Conservation (phyloP, 2,888 invertebrate species). For the Caprella mutica region DNA sequence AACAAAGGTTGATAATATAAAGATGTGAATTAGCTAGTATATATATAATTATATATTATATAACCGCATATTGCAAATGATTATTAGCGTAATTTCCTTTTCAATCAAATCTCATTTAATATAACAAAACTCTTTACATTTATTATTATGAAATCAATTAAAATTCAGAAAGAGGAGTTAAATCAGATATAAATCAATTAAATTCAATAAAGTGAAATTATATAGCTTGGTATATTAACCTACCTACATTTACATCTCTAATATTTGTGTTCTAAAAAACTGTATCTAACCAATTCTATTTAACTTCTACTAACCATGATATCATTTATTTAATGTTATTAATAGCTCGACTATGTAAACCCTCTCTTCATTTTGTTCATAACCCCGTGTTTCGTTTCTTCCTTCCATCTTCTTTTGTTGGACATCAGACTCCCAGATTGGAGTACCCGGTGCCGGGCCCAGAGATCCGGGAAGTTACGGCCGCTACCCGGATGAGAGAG, state of each 20-base stretch:
- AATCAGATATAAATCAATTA: background rate
- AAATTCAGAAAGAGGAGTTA: background rate
- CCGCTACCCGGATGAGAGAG: conserved; percentile 19
- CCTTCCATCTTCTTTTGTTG: background rate
- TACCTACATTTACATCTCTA: conserved; percentile 2
- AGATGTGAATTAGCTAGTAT: background rate
- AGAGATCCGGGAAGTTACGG: conserved; percentile 5
- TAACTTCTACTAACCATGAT: background rate
- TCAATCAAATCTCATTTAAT: background rate
- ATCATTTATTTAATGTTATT: background rate
- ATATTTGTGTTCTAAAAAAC: background rate
- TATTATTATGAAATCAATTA: background rate
- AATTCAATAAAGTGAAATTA: too few relatives aligned
- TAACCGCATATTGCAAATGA: background rate
- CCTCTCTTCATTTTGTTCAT: background rate
- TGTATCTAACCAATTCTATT: conserved; percentile 4
- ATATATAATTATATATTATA: background rate
- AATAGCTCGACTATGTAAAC: background rate
- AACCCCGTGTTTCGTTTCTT: background rate
- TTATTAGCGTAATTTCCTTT: background rate
- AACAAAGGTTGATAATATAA: too few relatives aligned
- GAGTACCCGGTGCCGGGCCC: conserved; percentile 10
- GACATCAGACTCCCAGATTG: conserved; percentile 6
- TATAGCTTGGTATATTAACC: too few relatives aligned
- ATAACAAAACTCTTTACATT: background rate